These are phyloP conservation scores for Cassiopea xamachana DNA, from an alignment of 30 jellyfish, hydroid and myxozoan genomes.

Conservation along the genomic window DNA sequence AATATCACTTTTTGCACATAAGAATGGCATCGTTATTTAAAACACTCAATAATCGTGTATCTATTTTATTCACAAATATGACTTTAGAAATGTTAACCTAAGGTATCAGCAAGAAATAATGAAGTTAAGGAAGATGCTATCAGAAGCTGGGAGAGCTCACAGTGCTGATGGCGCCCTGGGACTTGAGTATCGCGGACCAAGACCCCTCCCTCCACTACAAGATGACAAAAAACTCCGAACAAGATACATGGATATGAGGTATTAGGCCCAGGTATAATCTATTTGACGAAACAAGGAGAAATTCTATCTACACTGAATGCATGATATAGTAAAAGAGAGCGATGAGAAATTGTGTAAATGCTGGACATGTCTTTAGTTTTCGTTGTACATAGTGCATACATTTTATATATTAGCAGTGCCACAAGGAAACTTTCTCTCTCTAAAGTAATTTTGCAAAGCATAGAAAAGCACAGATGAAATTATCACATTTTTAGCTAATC, in stretches of 20 bases:
- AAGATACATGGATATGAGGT: slow-evolving; percentile 28
- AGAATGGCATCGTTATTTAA: too few species aligned
- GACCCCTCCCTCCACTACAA: slow-evolving; percentile 64
- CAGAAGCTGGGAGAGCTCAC: slow-evolving; percentile 64
- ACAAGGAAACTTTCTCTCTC: not conserved
- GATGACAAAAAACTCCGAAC: slow-evolving; percentile 26
- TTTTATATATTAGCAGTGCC: not conserved
- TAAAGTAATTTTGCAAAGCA: not conserved
- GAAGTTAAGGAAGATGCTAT: slow-evolving; percentile 43
- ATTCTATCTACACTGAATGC: too few species aligned
- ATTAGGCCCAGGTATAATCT: too few species aligned
- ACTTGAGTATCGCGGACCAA: slow-evolving; percentile 49
- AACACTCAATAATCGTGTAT: too few species aligned
- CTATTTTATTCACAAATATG: too few species aligned
- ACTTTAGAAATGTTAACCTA: too few species aligned
- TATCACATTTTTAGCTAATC: too few species aligned
- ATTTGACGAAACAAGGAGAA: too few species aligned
- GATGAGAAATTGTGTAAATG: not conserved
- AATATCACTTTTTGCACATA: too few species aligned
- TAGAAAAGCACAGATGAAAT: too few species aligned
- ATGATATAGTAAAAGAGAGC: too few species aligned
- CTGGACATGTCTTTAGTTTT: not conserved
- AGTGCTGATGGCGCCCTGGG: slow-evolving; percentile 72
- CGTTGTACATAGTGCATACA: not conserved
- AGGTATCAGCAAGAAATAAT: slow-evolving; percentile 70